A percentile compares a stretch with the other conserved stretches of the same genome.
Evolutionary conservation across 2,113 vertebrate genomes (phyloP).

Genomic region (Tinamus guttatus): DNA sequence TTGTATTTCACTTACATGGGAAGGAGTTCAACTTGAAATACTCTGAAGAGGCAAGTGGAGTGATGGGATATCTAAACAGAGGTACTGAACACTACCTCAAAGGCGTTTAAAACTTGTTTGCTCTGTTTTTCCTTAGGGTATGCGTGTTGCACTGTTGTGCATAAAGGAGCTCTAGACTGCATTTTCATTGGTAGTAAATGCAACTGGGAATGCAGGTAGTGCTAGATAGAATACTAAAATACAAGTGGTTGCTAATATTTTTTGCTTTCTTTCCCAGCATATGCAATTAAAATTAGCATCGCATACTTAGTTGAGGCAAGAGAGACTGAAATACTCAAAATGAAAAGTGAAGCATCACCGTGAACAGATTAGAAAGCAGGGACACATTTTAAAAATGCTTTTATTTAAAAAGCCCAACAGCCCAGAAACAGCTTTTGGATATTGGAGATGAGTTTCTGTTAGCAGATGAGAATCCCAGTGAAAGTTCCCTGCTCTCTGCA

Average conservation of each 20-base stretch:
- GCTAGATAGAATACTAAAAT: neutral
- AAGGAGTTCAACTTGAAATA: neutral
- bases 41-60: neutral
- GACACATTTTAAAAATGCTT: neutral
- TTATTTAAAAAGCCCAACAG: neutral
- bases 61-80: neutral
- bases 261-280: neutral
- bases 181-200: neutral
- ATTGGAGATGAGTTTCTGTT: neutral
- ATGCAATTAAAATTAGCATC: neutral
- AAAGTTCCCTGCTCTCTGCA: neutral
- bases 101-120: neutral
- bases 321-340: neutral
- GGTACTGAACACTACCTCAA: neutral
- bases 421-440: neutral
- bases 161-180: neutral
- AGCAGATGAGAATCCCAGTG: neutral
- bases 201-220: neutral
- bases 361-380: neutral
- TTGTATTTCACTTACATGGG: neutral
- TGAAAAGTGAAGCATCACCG: neutral
- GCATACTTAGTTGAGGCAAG: neutral
- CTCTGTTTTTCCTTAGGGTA: constrained; percentile 1
- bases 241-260: neutral
- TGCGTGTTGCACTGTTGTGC: neutral